A percentile compares a stretch with the other conserved stretches of the same genome.
These are phyloP conservation scores for Tympanoctomys barrerae DNA, from an alignment of 2,797 vertebrate genomes.

Conservation along the genomic window DNA sequence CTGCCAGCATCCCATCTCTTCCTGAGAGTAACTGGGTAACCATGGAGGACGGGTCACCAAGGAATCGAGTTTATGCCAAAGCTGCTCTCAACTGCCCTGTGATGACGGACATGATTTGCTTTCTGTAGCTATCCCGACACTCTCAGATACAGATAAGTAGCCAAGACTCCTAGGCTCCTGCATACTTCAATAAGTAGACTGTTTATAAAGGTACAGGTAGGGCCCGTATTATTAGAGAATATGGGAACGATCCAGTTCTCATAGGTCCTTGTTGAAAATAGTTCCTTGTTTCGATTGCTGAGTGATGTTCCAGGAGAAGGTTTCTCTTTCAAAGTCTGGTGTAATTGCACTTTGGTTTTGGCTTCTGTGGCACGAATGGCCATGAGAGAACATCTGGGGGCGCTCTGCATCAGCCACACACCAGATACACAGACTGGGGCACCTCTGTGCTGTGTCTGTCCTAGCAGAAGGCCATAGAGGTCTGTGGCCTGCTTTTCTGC, in stretches of 20 bases:
- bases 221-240: background rate
- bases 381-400: background rate
- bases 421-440: background rate
- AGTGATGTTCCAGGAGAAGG: background rate
- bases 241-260: background rate
- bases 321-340: background rate
- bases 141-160: background rate
- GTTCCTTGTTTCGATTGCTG: background rate
- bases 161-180: background rate
- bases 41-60: background rate
- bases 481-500: background rate
- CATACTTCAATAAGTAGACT: background rate
- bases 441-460: background rate
- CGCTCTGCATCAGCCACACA: background rate
- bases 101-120: background rate
- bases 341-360: background rate
- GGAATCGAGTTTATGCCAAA: background rate
- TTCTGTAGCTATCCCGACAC: background rate
- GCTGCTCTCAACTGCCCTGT: background rate
- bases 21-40: background rate
- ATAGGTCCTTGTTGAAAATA: background rate
- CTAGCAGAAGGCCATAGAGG: rapidly evolving
- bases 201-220: background rate
- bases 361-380: background rate
- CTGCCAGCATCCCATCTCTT: background rate